Base-by-base conservation (phyloP, 2,113 vertebrate species). In the Clarias macrocephalus region DNA sequence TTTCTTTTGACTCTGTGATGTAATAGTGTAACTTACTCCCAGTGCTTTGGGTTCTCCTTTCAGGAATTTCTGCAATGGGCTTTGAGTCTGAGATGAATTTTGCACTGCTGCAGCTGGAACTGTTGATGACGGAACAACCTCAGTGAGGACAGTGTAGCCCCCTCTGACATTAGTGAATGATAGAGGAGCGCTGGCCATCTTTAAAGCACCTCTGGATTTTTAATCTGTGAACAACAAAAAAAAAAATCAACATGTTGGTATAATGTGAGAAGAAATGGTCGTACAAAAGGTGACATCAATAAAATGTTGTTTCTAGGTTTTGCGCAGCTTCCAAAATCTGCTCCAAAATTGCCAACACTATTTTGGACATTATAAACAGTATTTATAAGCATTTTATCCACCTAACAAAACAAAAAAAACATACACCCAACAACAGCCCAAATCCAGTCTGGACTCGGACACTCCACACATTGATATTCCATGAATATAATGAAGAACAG, bases 1-100 rank as follows among this genome's bases (percentile, higher is more conserved):
- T 37, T 13, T 15, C 6, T 12, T 68, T 12, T 30, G 13, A 21
- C 12, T 9, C n/a, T 2, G 25, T 65, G 63, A 10, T 37, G n/a
- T 33, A 8, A 30, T 10, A 28, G 12, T 15, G 8, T 59, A 2
- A 28, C 73, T 85, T 33, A 85, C 85, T n/a, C 62, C 85, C 30
- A 86, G 30, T 1, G 76, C 52, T 68, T 86, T 86, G 7, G 85
- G 76, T 57, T 80, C 48, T 86, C 62, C 62, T 80, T 86, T 86
- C 52, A 86, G 85, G 63, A 86, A 86, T 25, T n/a, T 68, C 23
- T 1, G 1, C 76, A 86, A 4, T 11, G 28, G 63, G n/a, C 28
- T 19, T 2, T 18, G 4, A 0, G 2, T 63, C 23, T 42, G 80
- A 77, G 4, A 3, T 19, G 28, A 19, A 37, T 16, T n/a, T 80